phyloP scores from a whole-genome alignment of 2,797 vertebrate species.

The Clarias pachynema region DNA sequence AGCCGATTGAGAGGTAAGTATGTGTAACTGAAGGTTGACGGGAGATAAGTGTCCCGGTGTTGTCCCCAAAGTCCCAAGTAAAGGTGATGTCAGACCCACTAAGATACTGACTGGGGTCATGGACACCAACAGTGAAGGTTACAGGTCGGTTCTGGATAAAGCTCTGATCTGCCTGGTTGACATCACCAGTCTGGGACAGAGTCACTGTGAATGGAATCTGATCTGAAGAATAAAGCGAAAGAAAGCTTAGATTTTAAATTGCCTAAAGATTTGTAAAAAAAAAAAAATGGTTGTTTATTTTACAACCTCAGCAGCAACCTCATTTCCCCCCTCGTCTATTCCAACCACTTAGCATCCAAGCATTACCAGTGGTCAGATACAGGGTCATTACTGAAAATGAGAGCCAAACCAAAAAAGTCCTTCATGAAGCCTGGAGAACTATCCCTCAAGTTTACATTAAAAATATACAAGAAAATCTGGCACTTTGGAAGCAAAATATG shows the following conservation, averaged over 20 bases:
- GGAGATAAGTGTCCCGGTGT: constrained; percentile 88
- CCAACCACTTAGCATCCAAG: no score
- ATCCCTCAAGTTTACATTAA: no score
- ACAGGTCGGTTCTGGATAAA: constrained; percentile 90
- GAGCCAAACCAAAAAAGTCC: no score
- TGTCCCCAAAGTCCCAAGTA: constrained; percentile 95
- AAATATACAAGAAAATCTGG: no score
- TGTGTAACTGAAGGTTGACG: constrained; percentile 83
- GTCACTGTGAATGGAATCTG: constrained; percentile 87
- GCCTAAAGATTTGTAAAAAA: no score
- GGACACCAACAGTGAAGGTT: constrained; percentile 83
- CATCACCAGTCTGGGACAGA: constrained; percentile 79
- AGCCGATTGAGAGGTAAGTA: constrained; percentile 81
- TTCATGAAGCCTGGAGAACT: no score
- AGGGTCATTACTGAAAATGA: no score
- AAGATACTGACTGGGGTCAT: constrained; percentile 90
- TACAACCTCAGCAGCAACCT: no score
- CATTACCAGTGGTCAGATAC: no score
- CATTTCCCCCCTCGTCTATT: no score
- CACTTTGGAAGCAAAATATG: no score
- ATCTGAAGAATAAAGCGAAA: constrained; percentile 71
- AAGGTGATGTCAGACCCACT: constrained; percentile 84
- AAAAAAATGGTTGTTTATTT: no score
- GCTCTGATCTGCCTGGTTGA: constrained; percentile 76
- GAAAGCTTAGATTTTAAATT: neutral